Percentiles rank a stretch among this genome's conserved stretches.
These are phyloP conservation scores for Zygaena filipendulae DNA, from an alignment of 2,888 invertebrate species.

Conservation along the genomic window DNA sequence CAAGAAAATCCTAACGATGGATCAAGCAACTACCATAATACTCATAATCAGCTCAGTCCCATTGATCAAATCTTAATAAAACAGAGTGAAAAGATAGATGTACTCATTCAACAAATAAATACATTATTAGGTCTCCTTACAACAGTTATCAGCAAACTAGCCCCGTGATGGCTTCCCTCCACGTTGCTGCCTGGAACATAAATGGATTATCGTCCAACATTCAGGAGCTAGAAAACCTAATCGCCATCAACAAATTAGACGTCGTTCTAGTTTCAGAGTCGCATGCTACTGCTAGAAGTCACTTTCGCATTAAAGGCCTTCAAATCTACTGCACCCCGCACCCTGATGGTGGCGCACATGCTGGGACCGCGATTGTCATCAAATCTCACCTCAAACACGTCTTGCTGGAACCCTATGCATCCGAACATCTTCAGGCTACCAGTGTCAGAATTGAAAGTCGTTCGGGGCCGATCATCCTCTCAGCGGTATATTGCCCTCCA, in stretches of 20 bases:
- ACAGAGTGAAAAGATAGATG: constrained; percentile 14
- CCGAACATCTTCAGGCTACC: constrained; percentile 5
- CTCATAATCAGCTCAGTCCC: not conserved
- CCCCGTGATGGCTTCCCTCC: constrained; percentile 3
- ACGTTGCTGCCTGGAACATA: constrained; percentile 4
- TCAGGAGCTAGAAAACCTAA: constrained; percentile 5
- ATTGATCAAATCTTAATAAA: constrained; percentile 2
- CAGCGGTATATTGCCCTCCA: constrained; percentile 10
- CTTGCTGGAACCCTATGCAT: not conserved
- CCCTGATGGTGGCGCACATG: constrained; percentile 5
- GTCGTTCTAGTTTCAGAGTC: constrained; percentile 13
- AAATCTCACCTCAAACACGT: constrained; percentile 3
- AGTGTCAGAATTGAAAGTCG: constrained; percentile 1
- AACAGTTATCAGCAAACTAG: constrained; percentile 8
- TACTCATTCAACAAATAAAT: constrained; percentile 12
- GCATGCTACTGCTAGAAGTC: constrained; percentile 4
- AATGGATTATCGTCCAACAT: constrained; percentile 6
- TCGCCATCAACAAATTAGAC: constrained; percentile 9
- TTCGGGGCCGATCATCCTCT: constrained; percentile 2
- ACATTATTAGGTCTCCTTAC: constrained; percentile 12
- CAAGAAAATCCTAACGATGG: no score
- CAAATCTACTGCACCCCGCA: constrained; percentile 3
- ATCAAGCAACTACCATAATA: not conserved
- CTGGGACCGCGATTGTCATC: constrained; percentile 4
- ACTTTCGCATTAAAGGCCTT: constrained; percentile 2